phyloP scores from a whole-genome alignment of 1,140 invertebrate species.

The Zaprionus nigranus region DNA sequence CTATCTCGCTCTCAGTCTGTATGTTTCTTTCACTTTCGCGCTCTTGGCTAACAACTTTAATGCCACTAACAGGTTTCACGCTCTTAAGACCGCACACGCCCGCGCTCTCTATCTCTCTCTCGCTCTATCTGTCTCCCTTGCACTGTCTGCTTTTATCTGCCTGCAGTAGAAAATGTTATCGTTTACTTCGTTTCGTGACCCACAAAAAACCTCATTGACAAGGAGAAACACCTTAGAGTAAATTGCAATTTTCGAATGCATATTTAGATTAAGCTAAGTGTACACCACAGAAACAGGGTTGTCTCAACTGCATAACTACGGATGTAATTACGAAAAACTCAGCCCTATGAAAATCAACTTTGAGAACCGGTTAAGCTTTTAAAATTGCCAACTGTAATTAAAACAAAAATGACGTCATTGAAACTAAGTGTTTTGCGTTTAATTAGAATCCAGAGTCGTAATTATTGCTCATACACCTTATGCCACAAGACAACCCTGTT shows the following conservation, averaged over 20 bases:
- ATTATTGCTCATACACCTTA: neutral
- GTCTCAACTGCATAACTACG: neutral
- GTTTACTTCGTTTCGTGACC: conserved; percentile 9
- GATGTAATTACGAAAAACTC: neutral
- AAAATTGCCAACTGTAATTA: neutral
- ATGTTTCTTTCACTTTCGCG: neutral
- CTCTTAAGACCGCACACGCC: neutral
- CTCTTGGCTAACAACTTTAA: conserved; percentile 16
- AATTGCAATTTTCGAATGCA: conserved; percentile 12
- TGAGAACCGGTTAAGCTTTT: neutral
- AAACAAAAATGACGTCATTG: neutral
- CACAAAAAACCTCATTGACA: conserved; percentile 7
- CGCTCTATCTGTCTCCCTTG: conserved; percentile 7
- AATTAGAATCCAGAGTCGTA: neutral
- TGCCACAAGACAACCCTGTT: neutral
- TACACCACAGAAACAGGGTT: conserved; percentile 1
- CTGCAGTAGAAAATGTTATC: conserved; percentile 25
- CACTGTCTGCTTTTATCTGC: conserved; percentile 4
- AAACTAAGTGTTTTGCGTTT: neutral
- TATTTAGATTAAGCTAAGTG: neutral
- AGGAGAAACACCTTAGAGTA: conserved; percentile 11
- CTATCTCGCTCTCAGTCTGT: conserved; percentile 4
- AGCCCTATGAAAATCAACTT: neutral
- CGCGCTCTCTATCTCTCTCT: neutral
- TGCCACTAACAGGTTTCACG: conserved; percentile 16